A percentile compares a stretch with the other conserved stretches of the same genome.
phyloP scores from a whole-genome alignment of 2,113 vertebrate genomes.

The Siniperca knerii region DNA sequence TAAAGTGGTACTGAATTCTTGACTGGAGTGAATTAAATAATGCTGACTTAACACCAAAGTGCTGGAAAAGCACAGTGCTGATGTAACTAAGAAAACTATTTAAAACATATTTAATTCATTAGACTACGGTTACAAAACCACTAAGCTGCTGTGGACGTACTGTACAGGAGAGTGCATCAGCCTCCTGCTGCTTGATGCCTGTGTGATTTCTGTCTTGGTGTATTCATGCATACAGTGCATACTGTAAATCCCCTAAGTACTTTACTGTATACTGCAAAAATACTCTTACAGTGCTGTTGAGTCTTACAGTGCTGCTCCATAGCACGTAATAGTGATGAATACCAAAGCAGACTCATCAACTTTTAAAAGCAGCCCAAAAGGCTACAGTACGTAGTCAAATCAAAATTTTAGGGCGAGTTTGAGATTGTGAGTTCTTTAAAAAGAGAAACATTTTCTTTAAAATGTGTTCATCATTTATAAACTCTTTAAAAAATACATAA shows the following conservation, averaged over 20 bases:
- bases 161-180: constrained; percentile 39
- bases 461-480: constrained; percentile 2
- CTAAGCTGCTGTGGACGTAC: constrained; percentile 9
- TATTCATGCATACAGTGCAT: constrained; percentile 37
- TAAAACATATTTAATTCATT: constrained; percentile 69
- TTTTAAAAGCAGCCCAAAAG: not conserved
- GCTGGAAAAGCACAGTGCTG: constrained; percentile 7
- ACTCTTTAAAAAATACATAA: constrained; percentile 6
- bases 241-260: constrained; percentile 40
- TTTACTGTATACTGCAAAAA: constrained; percentile 19
- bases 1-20: not conserved
- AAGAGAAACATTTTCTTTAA: constrained; percentile 2
- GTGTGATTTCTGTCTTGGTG: constrained; percentile 45
- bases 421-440: not conserved
- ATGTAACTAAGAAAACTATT: constrained; percentile 36
- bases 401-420: not conserved
- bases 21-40: constrained; percentile 31
- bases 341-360: not conserved
- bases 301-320: not conserved
- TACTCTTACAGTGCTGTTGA: not conserved
- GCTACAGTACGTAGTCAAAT: not conserved
- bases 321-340: not conserved
- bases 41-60: constrained; percentile 24
- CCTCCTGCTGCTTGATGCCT: constrained; percentile 36
- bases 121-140: constrained; percentile 5